These are phyloP conservation scores for Macropus fuliginosus DNA, from an alignment of 2,797 vertebrate species.

Conservation along the genomic window DNA sequence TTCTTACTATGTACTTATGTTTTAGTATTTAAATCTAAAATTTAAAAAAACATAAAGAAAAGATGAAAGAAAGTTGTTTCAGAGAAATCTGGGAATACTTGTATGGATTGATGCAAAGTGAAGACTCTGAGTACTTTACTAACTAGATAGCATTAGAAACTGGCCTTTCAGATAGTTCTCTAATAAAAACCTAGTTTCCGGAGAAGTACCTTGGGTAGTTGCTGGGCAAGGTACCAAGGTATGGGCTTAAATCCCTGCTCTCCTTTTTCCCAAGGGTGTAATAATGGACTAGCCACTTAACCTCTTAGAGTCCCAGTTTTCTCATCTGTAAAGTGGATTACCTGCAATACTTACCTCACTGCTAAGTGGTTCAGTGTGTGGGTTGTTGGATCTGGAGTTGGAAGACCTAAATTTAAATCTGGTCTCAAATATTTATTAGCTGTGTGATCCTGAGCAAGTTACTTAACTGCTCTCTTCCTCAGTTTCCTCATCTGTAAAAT, in stretches of 20 bases:
- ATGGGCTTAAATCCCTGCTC: neutral
- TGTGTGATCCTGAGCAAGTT: neutral
- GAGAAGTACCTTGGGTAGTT: neutral
- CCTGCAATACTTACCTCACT: neutral
- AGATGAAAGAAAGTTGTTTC: too few relatives aligned
- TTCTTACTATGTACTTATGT: too few relatives aligned
- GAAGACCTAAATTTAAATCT: neutral
- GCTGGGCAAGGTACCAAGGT: neutral
- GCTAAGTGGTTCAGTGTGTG: neutral
- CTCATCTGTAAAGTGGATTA: neutral
- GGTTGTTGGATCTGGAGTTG: neutral
- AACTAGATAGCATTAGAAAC: too few relatives aligned
- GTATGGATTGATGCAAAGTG: too few relatives aligned
- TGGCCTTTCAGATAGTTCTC: neutral
- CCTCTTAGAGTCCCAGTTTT: neutral
- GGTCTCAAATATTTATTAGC: neutral
- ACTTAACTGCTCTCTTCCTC: neutral
- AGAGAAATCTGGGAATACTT: too few relatives aligned
- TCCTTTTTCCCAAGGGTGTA: neutral
- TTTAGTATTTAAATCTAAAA: too few relatives aligned
- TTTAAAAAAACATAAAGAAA: too few relatives aligned
- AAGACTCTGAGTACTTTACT: too few relatives aligned
- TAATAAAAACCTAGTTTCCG: neutral
- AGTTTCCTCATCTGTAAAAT: neutral
- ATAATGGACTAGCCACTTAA: neutral